These are phyloP conservation scores for Lepeophtheirus salmonis DNA, from an alignment of 1,140 invertebrate genomes.

Conservation along the genomic window DNA sequence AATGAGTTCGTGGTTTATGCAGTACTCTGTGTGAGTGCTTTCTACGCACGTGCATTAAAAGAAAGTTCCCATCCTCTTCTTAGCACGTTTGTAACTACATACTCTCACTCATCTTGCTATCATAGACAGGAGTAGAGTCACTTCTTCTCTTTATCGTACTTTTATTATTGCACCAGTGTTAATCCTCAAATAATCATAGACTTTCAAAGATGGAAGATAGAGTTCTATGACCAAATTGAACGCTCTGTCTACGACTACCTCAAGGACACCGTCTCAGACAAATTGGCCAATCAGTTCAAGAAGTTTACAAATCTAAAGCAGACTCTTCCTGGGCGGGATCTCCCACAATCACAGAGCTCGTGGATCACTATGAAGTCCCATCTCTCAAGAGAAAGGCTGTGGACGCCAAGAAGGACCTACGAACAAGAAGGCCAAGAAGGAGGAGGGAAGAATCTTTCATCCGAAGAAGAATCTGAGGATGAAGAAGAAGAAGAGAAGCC, in stretches of 20 bases:
- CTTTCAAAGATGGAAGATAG: slow-evolving; percentile 4
- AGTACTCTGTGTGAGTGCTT: too few relatives aligned
- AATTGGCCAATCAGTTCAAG: slow-evolving; percentile 13
- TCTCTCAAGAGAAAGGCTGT: background rate
- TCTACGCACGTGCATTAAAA: too few relatives aligned
- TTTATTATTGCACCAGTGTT: too few relatives aligned
- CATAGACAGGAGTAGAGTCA: too few relatives aligned
- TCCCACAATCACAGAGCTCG: slow-evolving; percentile 7
- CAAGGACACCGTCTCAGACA: slow-evolving; percentile 2
- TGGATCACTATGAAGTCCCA: background rate
- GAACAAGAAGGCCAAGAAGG: background rate
- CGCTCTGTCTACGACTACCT: slow-evolving; percentile 10
- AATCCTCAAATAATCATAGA: too few relatives aligned
- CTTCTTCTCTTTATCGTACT: too few relatives aligned
- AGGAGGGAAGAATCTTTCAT: background rate
- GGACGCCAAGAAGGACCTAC: background rate
- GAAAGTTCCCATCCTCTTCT: too few relatives aligned
- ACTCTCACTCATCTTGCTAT: too few relatives aligned
- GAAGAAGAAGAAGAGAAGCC: slow-evolving; percentile 1
- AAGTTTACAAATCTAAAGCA: background rate
- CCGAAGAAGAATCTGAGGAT: background rate
- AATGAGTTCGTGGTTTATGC: too few relatives aligned
- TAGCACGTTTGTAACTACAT: too few relatives aligned
- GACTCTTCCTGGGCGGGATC: slow-evolving; percentile 1
- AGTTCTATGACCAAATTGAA: background rate